phyloP scores from a whole-genome alignment of 2,113 vertebrate species.

The Gadus chalcogrammus region DNA sequence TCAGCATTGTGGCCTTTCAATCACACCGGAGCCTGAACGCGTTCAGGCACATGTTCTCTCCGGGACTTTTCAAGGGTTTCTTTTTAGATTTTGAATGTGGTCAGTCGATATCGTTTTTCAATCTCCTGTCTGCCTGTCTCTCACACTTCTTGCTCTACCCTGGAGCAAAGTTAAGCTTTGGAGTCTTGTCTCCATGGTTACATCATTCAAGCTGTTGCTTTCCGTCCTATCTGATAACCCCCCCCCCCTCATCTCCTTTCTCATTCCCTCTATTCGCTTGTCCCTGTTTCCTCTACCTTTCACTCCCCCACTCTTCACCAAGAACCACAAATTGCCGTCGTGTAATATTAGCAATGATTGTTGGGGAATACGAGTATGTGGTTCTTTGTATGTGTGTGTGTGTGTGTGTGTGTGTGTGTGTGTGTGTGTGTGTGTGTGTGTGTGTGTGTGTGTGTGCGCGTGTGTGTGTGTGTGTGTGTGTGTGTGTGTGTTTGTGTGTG shows the following conservation, averaged over 20 bases:
- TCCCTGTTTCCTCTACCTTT: not conserved
- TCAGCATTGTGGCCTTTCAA: constrained; percentile 6
- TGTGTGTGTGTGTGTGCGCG: too few species aligned
- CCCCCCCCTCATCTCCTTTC: constrained; percentile 9
- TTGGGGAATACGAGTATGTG: constrained; percentile 6
- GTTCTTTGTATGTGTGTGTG: too few species aligned
- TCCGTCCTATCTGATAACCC: constrained; percentile 30
- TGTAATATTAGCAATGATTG: constrained; percentile 18
- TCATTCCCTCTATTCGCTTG: not conserved
- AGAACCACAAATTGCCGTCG: constrained; percentile 47
- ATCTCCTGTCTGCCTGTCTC: constrained; percentile 28
- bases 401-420: too few species aligned
- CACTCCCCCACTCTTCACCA: constrained; percentile 6
- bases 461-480: too few species aligned
- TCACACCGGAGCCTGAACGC: constrained; percentile 14
- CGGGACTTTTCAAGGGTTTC: constrained; percentile 1
- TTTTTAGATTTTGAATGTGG: not conserved
- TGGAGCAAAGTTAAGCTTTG: constrained; percentile 32
- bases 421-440: too few species aligned
- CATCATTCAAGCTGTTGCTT: constrained; percentile 42
- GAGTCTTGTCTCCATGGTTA: constrained; percentile 44
- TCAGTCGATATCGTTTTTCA: constrained; percentile 24
- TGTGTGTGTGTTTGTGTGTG: too few species aligned
- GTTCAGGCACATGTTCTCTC: constrained; percentile 13
- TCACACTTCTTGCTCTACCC: constrained; percentile 23